These are phyloP conservation scores for Melolontha melolontha DNA, from an alignment of 2,888 invertebrate genomes.

Conservation along the genomic window DNA sequence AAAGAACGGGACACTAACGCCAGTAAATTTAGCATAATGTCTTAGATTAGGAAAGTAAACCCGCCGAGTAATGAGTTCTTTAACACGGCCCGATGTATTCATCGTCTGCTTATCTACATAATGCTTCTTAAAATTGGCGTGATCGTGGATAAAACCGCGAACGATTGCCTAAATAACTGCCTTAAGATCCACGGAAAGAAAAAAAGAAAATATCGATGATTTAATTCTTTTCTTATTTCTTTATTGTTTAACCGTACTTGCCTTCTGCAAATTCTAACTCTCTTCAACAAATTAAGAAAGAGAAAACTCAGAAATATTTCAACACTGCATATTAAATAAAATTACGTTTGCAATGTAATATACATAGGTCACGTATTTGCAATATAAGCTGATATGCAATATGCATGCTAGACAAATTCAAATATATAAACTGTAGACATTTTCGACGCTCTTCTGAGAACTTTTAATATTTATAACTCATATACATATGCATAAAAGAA, in stretches of 20 bases:
- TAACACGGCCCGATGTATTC: conserved; percentile 38
- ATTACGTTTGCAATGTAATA: too few relatives aligned
- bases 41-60: conserved; percentile 40
- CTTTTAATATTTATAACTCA: too few relatives aligned
- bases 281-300: too few relatives aligned
- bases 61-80: conserved; percentile 38
- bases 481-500: too few relatives aligned
- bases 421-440: too few relatives aligned
- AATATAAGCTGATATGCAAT: too few relatives aligned
- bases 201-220: not conserved
- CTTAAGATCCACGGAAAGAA: conserved; percentile 14
- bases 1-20: conserved; percentile 30
- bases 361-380: too few relatives aligned
- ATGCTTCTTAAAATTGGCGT: conserved; percentile 31
- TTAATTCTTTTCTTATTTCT: not conserved
- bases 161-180: conserved; percentile 28
- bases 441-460: too few relatives aligned
- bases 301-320: too few relatives aligned
- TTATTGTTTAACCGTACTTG: not conserved
- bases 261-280: too few relatives aligned
- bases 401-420: too few relatives aligned
- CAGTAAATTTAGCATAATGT: conserved; percentile 41
- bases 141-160: conserved; percentile 30
- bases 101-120: conserved; percentile 36
- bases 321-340: too few relatives aligned